Evolutionary conservation across 2,888 invertebrate species (phyloP).

Genomic region (Mesorhabditis belari): DNA sequence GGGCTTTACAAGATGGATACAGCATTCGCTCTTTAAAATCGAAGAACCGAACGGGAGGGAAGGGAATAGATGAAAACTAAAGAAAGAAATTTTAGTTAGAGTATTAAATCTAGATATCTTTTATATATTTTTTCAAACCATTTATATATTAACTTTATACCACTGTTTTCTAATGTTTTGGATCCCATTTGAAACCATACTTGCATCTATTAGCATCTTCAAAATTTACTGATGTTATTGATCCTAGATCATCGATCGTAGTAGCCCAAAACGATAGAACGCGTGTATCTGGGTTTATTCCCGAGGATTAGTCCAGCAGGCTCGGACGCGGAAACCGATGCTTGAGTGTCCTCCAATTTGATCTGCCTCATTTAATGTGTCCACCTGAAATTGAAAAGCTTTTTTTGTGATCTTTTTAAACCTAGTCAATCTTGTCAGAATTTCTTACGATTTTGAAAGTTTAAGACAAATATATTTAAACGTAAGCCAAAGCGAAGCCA

Average conservation of each 20-base stretch:
- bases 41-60: slow-evolving; percentile 87
- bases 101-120: not conserved
- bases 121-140: not conserved
- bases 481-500: too few species aligned
- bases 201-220: not conserved
- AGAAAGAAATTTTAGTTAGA: slow-evolving; percentile 13
- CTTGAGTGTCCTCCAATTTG: slow-evolving; percentile 70
- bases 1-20: slow-evolving; percentile 93
- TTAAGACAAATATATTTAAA: too few species aligned
- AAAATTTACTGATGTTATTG: slow-evolving; percentile 69
- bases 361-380: slow-evolving; percentile 80
- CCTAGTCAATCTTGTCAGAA: too few species aligned
- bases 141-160: too few species aligned
- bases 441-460: too few species aligned
- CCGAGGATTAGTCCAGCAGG: slow-evolving; percentile 74
- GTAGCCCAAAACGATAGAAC: slow-evolving; percentile 80
- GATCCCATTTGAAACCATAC: not conserved
- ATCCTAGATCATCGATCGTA: slow-evolving; percentile 81
- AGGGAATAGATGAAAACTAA: slow-evolving; percentile 95
- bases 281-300: slow-evolving; percentile 65
- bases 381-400: slow-evolving; percentile 56
- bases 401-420: too few species aligned
- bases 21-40: slow-evolving; percentile 96
- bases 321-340: slow-evolving; percentile 65
- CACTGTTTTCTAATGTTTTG: not conserved